phyloP scores from a whole-genome alignment of 2,888 invertebrate genomes.

The Euspilapteryx auroguttella region DNA sequence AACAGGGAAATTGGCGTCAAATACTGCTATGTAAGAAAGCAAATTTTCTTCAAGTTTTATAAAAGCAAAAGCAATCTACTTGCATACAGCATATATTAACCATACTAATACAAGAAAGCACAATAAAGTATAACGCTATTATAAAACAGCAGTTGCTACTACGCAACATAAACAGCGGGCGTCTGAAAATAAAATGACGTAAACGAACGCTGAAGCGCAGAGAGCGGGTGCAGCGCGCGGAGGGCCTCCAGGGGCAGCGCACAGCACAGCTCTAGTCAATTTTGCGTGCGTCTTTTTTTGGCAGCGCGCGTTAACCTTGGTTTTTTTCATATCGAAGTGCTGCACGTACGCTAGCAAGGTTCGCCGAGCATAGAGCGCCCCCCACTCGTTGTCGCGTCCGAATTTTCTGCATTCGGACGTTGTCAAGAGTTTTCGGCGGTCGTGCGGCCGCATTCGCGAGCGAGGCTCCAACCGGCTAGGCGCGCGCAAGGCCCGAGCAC shows the following conservation, averaged over 20 bases:
- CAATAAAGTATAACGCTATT: too few relatives aligned
- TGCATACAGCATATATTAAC: too few relatives aligned
- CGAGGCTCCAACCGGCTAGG: slow-evolving; percentile 42
- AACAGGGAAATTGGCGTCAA: too few relatives aligned
- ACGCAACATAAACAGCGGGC: too few relatives aligned
- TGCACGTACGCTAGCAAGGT: slow-evolving; percentile 57
- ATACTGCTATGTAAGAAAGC: too few relatives aligned
- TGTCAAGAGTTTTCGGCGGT: slow-evolving; percentile 56
- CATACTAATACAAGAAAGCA: too few relatives aligned
- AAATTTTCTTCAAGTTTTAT: too few relatives aligned
- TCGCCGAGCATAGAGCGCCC: slow-evolving; percentile 54
- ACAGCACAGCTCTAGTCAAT: slow-evolving; percentile 36
- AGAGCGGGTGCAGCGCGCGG: slow-evolving; percentile 34
- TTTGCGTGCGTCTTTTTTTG: slow-evolving; percentile 61
- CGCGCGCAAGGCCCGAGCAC: slow-evolving; percentile 7
- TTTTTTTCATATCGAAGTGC: slow-evolving; percentile 56
- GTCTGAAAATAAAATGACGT: slow-evolving; percentile 8
- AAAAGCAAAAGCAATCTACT: too few relatives aligned
- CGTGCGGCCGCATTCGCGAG: slow-evolving; percentile 40
- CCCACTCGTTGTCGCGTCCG: slow-evolving; percentile 49
- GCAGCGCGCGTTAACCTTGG: slow-evolving; percentile 60
- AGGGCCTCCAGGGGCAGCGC: slow-evolving; percentile 42
- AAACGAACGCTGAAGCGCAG: slow-evolving; percentile 26
- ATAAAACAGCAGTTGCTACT: too few relatives aligned
- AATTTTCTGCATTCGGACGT: slow-evolving; percentile 58